A percentile compares a stretch with the other conserved stretches of the same genome.
Conservation (phyloP, 2,888 invertebrate species). For the Schrankia costaestrigalis region DNA sequence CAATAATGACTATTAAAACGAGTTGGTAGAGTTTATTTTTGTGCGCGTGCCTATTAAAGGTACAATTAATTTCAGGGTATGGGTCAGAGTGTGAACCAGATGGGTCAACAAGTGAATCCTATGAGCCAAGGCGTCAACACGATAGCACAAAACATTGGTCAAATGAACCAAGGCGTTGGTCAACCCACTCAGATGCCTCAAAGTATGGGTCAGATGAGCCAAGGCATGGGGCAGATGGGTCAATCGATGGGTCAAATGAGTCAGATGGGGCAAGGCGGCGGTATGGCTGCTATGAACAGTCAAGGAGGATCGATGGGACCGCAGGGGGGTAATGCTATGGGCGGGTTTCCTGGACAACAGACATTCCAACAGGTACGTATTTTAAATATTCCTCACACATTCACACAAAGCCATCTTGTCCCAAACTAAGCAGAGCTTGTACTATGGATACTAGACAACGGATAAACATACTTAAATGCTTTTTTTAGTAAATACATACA, state of each 20-base stretch:
- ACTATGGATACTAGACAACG: too few relatives aligned
- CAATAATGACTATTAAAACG: too few relatives aligned
- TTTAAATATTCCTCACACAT: too few relatives aligned
- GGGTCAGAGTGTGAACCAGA: constrained; percentile 72
- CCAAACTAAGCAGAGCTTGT: too few relatives aligned
- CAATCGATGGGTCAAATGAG: constrained; percentile 79
- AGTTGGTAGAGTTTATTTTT: too few relatives aligned
- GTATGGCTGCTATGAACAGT: constrained; percentile 71
- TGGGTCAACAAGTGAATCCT: constrained; percentile 74
- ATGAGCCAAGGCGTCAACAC: constrained; percentile 71
- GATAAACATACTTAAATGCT: too few relatives aligned
- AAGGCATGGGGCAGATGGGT: constrained; percentile 72
- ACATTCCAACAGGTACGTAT: constrained; percentile 68
- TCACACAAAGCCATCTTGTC: too few relatives aligned
- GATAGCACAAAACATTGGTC: constrained; percentile 69
- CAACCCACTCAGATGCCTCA: constrained; percentile 70
- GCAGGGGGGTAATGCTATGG: constrained; percentile 72
- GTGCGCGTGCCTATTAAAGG: too few relatives aligned
- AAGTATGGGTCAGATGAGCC: constrained; percentile 69
- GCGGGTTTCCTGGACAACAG: constrained; percentile 77
- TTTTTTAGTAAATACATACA: too few relatives aligned
- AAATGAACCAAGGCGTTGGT: constrained; percentile 74
- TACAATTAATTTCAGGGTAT: constrained; percentile 58
- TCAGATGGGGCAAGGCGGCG: constrained; percentile 73
- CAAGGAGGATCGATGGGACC: constrained; percentile 76